Percentiles rank a stretch among this genome's conserved stretches.
phyloP scores from a whole-genome alignment of 2,113 vertebrate species.

The Mustela nigripes region DNA sequence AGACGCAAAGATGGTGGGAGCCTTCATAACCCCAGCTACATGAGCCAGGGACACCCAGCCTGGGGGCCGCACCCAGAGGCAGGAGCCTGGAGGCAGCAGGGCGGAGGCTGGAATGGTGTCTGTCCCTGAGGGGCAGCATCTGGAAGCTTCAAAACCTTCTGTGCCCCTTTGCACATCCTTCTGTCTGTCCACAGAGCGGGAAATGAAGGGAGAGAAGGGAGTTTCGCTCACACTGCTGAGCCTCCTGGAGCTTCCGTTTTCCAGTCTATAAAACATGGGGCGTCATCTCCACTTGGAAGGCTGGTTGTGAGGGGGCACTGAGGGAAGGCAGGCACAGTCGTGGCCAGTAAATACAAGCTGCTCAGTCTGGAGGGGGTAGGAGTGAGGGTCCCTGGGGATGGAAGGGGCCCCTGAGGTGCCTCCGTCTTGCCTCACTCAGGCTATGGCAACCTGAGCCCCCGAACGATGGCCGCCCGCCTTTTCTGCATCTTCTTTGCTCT shows the following conservation, averaged over 20 bases:
- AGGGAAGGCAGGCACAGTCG: fast-evolving
- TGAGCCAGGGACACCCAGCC: not conserved
- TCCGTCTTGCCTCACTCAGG: slow-evolving; percentile 87
- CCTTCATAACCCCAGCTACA: no score
- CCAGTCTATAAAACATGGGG: not conserved
- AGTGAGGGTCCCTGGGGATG: not conserved
- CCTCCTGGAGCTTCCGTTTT: not conserved
- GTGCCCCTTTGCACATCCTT: fast-evolving
- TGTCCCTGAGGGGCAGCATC: not conserved
- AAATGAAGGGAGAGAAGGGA: not conserved
- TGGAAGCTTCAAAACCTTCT: not conserved
- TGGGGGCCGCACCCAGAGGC: not conserved
- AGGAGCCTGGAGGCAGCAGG: not conserved
- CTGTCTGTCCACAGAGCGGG: not conserved
- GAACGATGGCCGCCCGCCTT: slow-evolving; percentile 88
- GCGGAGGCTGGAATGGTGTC: not conserved
- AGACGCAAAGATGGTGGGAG: fast-evolving
- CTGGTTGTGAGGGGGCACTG: not conserved
- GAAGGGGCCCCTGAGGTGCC: not conserved
- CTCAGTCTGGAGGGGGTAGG: not conserved
- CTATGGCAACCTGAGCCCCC: slow-evolving; percentile 94
- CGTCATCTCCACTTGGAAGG: fast-evolving
- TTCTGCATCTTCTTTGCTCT: slow-evolving; percentile 95
- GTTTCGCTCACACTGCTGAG: fast-evolving
- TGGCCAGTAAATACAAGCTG: fast-evolving